phyloP scores from a whole-genome alignment of 2,113 vertebrate species.

The Lutjanus erythropterus region DNA sequence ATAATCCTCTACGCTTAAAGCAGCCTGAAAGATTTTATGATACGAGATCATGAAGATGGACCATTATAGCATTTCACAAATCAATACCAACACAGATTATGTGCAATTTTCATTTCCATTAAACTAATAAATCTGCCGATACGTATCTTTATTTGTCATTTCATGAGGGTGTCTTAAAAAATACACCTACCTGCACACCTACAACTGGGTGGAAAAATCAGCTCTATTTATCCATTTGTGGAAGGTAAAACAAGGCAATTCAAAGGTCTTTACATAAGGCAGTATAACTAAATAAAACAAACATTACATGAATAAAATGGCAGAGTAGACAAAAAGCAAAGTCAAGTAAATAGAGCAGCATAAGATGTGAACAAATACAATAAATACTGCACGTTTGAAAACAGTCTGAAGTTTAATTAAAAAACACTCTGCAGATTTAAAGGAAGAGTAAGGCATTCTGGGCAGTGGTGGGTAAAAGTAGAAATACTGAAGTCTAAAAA shows the following conservation, averaged over 20 bases:
- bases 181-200: neutral
- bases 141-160: neutral
- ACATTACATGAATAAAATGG: neutral
- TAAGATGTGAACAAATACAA: neutral
- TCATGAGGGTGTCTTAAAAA: neutral
- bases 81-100: neutral
- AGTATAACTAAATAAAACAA: neutral
- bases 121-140: neutral
- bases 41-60: neutral
- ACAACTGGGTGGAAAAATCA: neutral
- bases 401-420: neutral
- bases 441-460: neutral
- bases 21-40: neutral
- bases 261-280: neutral
- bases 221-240: neutral
- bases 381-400: neutral
- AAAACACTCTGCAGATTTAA: neutral
- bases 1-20: neutral
- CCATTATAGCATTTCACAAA: neutral
- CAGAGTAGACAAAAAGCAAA: neutral
- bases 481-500: too few relatives aligned
- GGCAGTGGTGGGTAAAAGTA: too few relatives aligned
- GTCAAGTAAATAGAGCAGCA: neutral
- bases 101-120: neutral
- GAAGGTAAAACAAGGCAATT: neutral